Evolutionary conservation across 2,113 vertebrate genomes (phyloP).

Genomic region (Casuarius casuarius): DNA sequence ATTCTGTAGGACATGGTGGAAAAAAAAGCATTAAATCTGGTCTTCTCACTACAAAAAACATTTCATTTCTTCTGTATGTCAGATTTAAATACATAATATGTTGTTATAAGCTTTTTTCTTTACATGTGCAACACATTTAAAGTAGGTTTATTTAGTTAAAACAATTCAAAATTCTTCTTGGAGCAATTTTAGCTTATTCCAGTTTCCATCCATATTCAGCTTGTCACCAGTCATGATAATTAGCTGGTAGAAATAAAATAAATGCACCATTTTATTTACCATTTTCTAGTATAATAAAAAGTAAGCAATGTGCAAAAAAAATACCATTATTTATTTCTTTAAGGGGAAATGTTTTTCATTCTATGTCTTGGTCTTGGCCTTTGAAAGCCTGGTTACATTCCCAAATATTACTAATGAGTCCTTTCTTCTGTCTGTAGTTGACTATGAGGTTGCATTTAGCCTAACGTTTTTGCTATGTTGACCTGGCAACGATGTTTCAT

Average conservation of each 20-base stretch:
- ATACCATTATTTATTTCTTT: neutral
- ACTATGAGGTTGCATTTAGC: neutral
- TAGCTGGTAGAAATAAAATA: neutral
- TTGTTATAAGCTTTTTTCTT: slow-evolving; percentile 9
- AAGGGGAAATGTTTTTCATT: neutral
- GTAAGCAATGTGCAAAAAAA: neutral
- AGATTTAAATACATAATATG: neutral
- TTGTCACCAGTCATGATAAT: neutral
- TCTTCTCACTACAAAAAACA: neutral
- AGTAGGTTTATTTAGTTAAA: neutral
- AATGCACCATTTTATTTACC: neutral
- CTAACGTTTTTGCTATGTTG: neutral
- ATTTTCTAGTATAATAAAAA: neutral
- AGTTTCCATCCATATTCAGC: neutral
- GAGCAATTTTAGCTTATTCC: neutral
- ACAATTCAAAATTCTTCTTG: neutral
- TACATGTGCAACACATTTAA: neutral
- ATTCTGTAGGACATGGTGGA: neutral
- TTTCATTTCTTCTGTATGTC: neutral
- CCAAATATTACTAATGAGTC: neutral
- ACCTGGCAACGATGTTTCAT: neutral
- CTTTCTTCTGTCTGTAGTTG: neutral
- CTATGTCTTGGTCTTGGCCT: neutral
- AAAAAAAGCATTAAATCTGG: neutral
- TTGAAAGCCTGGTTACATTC: neutral